These are phyloP conservation scores for Hiodon alosoides DNA, from an alignment of 2,113 vertebrate genomes.

Conservation along the genomic window DNA sequence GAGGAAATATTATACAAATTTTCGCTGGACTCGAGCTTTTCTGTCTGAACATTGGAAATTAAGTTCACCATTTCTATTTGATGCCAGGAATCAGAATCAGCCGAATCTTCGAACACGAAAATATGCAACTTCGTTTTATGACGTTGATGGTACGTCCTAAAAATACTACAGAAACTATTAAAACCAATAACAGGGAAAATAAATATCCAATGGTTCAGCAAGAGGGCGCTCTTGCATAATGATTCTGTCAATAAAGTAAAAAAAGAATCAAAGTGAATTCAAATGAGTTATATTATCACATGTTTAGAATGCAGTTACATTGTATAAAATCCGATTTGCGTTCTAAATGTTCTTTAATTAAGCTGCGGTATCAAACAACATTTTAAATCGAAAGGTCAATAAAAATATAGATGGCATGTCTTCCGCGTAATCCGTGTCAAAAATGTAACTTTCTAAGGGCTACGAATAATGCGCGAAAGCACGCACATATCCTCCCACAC, in stretches of 20 bases:
- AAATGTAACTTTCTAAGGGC: background rate
- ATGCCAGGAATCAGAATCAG: conserved; percentile 62
- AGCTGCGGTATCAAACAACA: too few species aligned
- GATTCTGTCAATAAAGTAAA: conserved; percentile 5
- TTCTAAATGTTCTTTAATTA: background rate
- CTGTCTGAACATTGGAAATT: conserved; percentile 48
- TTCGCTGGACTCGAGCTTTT: conserved; percentile 50
- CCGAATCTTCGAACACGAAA: conserved; percentile 59
- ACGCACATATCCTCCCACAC: background rate
- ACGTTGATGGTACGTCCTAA: conserved; percentile 61
- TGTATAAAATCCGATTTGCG: conserved; percentile 1
- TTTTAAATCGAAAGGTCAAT: too few species aligned
- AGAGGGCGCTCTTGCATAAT: conserved; percentile 30
- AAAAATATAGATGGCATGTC: too few species aligned
- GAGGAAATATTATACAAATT: conserved; percentile 52
- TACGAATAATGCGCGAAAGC: background rate
- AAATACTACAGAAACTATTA: conserved; percentile 16
- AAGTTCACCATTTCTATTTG: conserved; percentile 52
- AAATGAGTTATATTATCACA: background rate
- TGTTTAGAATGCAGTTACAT: conserved; percentile 15
- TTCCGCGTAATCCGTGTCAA: too few species aligned
- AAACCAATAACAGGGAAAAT: background rate
- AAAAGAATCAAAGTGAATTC: conserved; percentile 7
- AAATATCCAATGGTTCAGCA: background rate
- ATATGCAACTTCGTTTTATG: conserved; percentile 52